Base-by-base conservation (phyloP, 1,140 invertebrate species). In the Calliopsis andreniformis region DNA sequence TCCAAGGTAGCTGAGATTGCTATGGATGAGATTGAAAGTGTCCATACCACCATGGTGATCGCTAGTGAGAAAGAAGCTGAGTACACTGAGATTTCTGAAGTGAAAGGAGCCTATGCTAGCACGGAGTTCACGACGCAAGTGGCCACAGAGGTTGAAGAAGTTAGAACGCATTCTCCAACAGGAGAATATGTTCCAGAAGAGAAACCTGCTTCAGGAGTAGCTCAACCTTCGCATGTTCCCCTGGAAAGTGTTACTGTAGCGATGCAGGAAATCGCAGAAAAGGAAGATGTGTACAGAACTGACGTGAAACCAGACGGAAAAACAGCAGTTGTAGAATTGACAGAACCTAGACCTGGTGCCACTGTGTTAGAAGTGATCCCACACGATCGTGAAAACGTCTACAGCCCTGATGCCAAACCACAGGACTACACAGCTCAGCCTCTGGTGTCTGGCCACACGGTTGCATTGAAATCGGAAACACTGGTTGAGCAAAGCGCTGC, bases 331-430 rank as follows among this genome's bases (percentile, higher is more conserved):
- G 56, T 94, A 42, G 91, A 93, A 79, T 79, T 94, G 18, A 87
- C 89, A 12, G 93, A 94, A 80, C 83, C 90, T 39, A 89, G 88
- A 76, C 63, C 86, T 53, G 92, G 93, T 23, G 88, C 93, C 0
- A 91, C 88, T 39, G 85, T 94, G n/a, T 80, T 92, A 4, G 92
- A 95, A 90, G 87, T 94, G 3, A 73, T 93, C 45, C 82, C 90
- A 39, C 92, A 91, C 81, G 94, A 95, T 82, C 90, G 89, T 71
- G 94, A 95, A 90, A 86, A 88, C 28, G 86, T 92, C 18, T 92
- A 93, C 56, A 79, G 79, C 7, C 70, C 81, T 8, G 79, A 92
- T 66, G 61, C 28, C 4, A 89, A 84, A 78, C 90, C 92, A 3
- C 58, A 91, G 51, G 76, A 89, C 79, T 87, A 87, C 51, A 91